Base-by-base conservation (phyloP, 2,797 vertebrate genomes). In the Onychomys torridus region DNA sequence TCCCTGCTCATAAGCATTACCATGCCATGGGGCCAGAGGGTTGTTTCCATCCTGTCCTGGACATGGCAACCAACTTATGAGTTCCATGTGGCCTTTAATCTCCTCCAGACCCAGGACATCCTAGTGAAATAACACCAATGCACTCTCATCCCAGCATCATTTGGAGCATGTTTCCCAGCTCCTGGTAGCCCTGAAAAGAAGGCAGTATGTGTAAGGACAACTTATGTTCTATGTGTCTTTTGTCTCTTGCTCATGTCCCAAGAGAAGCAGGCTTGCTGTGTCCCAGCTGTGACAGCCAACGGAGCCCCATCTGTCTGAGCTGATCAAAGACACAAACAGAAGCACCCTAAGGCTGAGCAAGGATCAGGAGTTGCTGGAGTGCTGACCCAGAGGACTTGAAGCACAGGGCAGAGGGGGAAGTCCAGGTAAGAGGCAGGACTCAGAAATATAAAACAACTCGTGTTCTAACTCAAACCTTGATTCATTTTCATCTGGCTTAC, bases 211-310 rank as follows among this genome's bases (percentile, higher is more conserved):
- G 10, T 46, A 12, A 93, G 82, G 73, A 86, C 76, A 55, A 77
- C 57, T 10, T 71, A 91, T 17, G 12, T 69, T 43, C 67, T 82
- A 13, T 5, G 1, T 67, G 79, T 86, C 75, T 93, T 97, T 83
- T 79, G 73, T 92, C 52, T 89, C 81, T 65, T 85, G 40, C 71
- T 84, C 5, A 6, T 85, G 59, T 84, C 89, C 89, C 65, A 19
- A 61, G 76, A 90, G 91, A 95, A 77, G 78, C 71, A 79, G 73
- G 77, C 75, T 92, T 92, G 82, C 90, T 95, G 78, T 71, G 77
- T 46, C 65, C 73, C 90, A 93, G 94, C 69, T 93, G 82, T 19
- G 7, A 65, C 49, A 84, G 57, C 67, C 5, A 1, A 52, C 65
- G 84, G 95, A 77, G 13, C 4, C 63, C 79, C 57, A 40, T 91